These are phyloP conservation scores for Hippocampus abdominalis DNA, from an alignment of 2,113 vertebrate species.

Conservation along the genomic window DNA sequence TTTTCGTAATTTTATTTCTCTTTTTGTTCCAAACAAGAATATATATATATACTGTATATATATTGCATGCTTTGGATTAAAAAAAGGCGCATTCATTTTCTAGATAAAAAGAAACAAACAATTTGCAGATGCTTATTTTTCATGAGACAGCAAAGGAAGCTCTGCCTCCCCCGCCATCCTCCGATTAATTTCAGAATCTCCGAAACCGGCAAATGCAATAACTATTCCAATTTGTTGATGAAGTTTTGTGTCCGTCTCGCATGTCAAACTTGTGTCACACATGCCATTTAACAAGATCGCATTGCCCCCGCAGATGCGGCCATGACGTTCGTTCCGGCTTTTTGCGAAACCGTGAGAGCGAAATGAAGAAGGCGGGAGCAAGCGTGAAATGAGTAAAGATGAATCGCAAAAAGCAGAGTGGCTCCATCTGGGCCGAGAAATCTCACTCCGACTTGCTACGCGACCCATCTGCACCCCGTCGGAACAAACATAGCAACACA, in stretches of 20 bases:
- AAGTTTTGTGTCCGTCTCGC: background rate
- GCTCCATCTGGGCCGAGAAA: slow-evolving; percentile 74
- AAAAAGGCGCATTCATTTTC: too few relatives aligned
- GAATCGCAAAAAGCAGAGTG: slow-evolving; percentile 67
- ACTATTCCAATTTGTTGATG: background rate
- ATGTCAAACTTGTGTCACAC: slow-evolving; percentile 23
- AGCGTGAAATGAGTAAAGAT: slow-evolving; percentile 59
- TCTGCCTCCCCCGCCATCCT: too few relatives aligned
- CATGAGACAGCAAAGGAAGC: too few relatives aligned
- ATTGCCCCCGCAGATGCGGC: slow-evolving; percentile 54
- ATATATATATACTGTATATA: too few relatives aligned
- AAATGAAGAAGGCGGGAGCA: background rate
- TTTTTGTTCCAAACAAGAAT: too few relatives aligned
- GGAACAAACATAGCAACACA: slow-evolving; percentile 35
- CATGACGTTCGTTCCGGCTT: slow-evolving; percentile 33
- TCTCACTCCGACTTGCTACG: slow-evolving; percentile 69
- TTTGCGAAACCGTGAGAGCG: slow-evolving; percentile 18
- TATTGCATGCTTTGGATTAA: too few relatives aligned
- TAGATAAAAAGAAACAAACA: too few relatives aligned
- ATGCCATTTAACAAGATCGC: slow-evolving; percentile 58
- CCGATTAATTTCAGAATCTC: too few relatives aligned
- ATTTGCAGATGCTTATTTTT: too few relatives aligned
- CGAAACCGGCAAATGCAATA: too few relatives aligned
- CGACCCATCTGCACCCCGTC: slow-evolving; percentile 72
- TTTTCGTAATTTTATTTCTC: too few relatives aligned